Evolutionary conservation across 35 echinoderm and acorn worm genomes (phyloP), one percentile per base, ranked within the genome.

Genomic region (Acanthaster planci): DNA sequence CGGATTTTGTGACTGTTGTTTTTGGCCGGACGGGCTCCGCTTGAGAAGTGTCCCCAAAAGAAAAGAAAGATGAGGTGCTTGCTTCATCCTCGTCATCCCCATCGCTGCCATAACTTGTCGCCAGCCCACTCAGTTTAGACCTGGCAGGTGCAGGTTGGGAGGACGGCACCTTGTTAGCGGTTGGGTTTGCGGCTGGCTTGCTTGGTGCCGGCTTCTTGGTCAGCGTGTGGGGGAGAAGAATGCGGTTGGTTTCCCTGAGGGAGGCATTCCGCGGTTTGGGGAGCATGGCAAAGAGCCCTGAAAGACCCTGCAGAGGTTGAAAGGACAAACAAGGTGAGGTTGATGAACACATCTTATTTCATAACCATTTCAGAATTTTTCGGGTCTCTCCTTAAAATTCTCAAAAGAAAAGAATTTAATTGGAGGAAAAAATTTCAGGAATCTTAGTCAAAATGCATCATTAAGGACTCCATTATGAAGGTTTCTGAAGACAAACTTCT

Each of bases 161-260:
- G 14, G 36, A 19, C 12, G 35, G 26, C 67, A 38, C 57, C 60
- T 82, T 26, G 16, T 16, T 0, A 38, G 37, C 7, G 32, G 47
- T n/a, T 1, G 86, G 67, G 39, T 85, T 78, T 3, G 42, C 14
- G 14, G 59, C 22, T 40, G 57, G 78, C 58, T 80, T 47, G 35
- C 47, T 53, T 38, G 67, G 27, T 38, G 40, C 29, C 31, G 67
- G 51, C n/a, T 55, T 79, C 87, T 90, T 97, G 38, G 94, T 97
- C 76, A 97, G 83, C 22, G 90, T 90, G 78, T 97, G 80, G 6
- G 94, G 94, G 39, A 97, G 86, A 16, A 97, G 90, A 0, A 90
- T 82, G 22, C 94, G 88, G 67, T 97, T 92, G 50, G 90, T 52
- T 87, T 92, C 86, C 59, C 89, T 97, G 18, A 81, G 19, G n/a